Base-by-base conservation (phyloP, 2,797 vertebrate species). In the Knipowitschia caucasica region DNA sequence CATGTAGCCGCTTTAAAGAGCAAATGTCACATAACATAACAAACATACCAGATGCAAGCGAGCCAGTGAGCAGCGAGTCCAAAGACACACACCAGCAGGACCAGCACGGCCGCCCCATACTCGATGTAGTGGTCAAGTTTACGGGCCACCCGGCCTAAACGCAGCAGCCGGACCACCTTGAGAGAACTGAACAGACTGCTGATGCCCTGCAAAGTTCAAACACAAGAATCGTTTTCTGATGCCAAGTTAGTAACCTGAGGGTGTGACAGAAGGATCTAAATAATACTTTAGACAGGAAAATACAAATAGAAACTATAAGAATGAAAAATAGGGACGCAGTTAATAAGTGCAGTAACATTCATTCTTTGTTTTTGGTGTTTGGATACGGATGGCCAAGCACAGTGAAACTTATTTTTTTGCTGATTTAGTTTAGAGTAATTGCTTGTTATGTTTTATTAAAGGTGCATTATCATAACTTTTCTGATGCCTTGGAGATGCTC, bases 111-210 rank as follows among this genome's bases (percentile, higher is more conserved):
- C 0, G 97, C 97, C 27, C 97, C 97, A 0, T 99, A 99, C 64
- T 99, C 97, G 0, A 99, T 98, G 88, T 99, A 99, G 80, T 99
- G 97, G 79, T 99, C 97, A 89, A 99, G 81, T 81, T 99, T 98
- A 29, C 97, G 95, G 59, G 96, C 97, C 20, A 99, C 97, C 0
- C 96, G 94, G 20, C 97, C 97, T 61, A 99, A 84, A 4, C 97
- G 94, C 39, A 99, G 93, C 8, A 99, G 91, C 49, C 96, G 87
- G 29, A 99, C 95, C 51, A 99, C 97, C 69, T 99, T 98, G 27
- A 99, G 90, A 0, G 96, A 99, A 67, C 95, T 99, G 91, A 99
- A 99, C 63, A 99, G 89, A 79, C 95, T 96, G 82, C 95, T 99
- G 87, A 99, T 98, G 39, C 97, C 97, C 97, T 99, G 58, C 56